Evolutionary conservation across 35 echinoderm and acorn worm species (phyloP).

Genomic region (Apostichopus japonicus): DNA sequence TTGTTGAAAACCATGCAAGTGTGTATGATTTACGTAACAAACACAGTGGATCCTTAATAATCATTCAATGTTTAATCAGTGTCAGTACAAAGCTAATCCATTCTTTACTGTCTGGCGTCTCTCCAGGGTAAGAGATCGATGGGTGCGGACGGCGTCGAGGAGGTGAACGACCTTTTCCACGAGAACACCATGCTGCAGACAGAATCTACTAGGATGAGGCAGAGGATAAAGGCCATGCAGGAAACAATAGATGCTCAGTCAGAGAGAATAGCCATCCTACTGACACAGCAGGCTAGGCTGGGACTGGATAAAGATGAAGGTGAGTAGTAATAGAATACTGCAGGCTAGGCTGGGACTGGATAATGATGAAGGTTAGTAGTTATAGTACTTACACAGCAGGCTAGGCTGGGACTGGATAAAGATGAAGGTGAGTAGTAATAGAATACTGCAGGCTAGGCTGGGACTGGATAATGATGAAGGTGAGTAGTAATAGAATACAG

Average conservation of each 20-base stretch:
- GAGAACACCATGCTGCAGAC: slow-evolving; percentile 98
- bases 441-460: not conserved
- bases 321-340: not conserved
- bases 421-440: too few species aligned
- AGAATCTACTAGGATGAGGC: slow-evolving; percentile 73
- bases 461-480: not conserved
- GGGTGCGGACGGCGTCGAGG: slow-evolving; percentile 87
- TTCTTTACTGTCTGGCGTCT: not conserved
- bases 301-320: slow-evolving; percentile 46
- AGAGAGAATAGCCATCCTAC: slow-evolving; percentile 73
- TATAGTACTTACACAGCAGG: too few species aligned
- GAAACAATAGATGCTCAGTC: slow-evolving; percentile 93
- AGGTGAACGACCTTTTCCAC: slow-evolving; percentile 98
- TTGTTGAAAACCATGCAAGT: too few species aligned
- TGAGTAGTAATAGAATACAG: not conserved
- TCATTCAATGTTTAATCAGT: too few species aligned
- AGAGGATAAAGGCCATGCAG: slow-evolving; percentile 86
- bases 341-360: not conserved
- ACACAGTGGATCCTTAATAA: too few species aligned
- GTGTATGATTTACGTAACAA: too few species aligned
- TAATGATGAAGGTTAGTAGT: too few species aligned
- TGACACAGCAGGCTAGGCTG: slow-evolving; percentile 80
- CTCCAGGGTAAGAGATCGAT: slow-evolving; percentile 88
- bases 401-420: too few species aligned
- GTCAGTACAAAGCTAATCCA: too few species aligned